Conservation (phyloP, 2,888 invertebrate species). For the Congeria kusceri region DNA sequence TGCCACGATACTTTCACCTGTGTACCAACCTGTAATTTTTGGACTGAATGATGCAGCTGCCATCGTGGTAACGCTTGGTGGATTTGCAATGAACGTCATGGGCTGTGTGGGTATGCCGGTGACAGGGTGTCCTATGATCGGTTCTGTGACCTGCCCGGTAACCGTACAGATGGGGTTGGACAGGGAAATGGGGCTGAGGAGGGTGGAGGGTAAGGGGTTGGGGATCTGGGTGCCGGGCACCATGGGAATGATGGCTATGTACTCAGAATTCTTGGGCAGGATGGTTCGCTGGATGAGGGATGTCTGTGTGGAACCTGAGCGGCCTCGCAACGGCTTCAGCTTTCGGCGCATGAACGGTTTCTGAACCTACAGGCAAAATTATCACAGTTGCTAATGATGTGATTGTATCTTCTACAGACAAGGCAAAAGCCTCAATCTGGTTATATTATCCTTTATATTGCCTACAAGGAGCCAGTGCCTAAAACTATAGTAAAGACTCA, state of each 20-base stretch:
- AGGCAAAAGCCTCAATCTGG: too few species aligned
- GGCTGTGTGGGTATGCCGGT: conserved; percentile 56
- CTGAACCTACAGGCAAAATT: conserved; percentile 16
- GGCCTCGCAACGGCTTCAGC: conserved; percentile 46
- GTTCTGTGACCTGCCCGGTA: conserved; percentile 36
- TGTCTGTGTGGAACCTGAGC: conserved; percentile 32
- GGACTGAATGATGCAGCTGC: too few species aligned
- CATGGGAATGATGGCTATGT: conserved; percentile 65
- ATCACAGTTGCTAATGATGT: too few species aligned
- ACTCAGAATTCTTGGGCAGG: conserved; percentile 76
- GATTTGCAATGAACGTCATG: conserved; percentile 3
- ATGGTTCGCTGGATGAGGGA: conserved; percentile 80
- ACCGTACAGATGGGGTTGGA: not conserved
- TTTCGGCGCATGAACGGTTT: conserved; percentile 59
- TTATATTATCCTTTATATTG: too few species aligned
- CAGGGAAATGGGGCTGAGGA: too few species aligned
- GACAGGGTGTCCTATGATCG: conserved; percentile 63
- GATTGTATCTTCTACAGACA: too few species aligned
- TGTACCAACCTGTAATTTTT: too few species aligned
- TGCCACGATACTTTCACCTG: too few species aligned
- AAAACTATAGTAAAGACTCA: too few species aligned
- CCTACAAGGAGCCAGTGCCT: too few species aligned
- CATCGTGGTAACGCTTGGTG: not conserved
- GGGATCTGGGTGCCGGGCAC: conserved; percentile 37
- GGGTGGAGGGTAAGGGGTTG: not conserved